phyloP scores from a whole-genome alignment of 2,797 vertebrate genomes.

The Pterois miles region DNA sequence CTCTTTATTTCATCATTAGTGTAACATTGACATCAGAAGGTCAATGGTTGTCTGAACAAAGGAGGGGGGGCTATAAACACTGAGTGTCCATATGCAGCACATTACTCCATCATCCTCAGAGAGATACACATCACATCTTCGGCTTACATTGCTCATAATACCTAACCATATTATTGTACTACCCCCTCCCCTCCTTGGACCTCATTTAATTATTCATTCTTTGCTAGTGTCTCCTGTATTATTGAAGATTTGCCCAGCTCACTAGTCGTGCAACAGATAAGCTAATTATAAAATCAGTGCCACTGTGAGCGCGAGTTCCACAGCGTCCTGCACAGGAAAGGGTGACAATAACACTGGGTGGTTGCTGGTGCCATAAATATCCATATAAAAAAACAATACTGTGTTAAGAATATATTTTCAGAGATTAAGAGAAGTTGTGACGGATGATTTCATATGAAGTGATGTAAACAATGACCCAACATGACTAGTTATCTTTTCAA shows the following conservation, averaged over 20 bases:
- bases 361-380: not conserved
- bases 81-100: not conserved
- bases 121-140: constrained; percentile 13
- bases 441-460: not conserved
- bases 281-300: constrained; percentile 33
- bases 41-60: constrained; percentile 19
- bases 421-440: not conserved
- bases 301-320: constrained; percentile 4
- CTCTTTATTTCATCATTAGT: constrained; percentile 66
- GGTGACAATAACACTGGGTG: not conserved
- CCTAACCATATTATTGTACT: constrained; percentile 14
- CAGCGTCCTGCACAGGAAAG: not conserved
- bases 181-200: constrained; percentile 10
- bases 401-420: not conserved
- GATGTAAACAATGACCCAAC: not conserved
- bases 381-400: not conserved
- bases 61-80: not conserved
- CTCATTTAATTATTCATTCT: constrained; percentile 46
- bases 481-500: not conserved
- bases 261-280: constrained; percentile 32
- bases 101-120: constrained; percentile 5
- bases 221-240: constrained; percentile 38
- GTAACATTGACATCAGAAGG: constrained; percentile 40
- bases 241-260: constrained; percentile 43
- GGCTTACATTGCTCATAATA: constrained; percentile 29